Conservation (phyloP, 2,113 vertebrate species). For the Orthochromis malagaraziensis region DNA sequence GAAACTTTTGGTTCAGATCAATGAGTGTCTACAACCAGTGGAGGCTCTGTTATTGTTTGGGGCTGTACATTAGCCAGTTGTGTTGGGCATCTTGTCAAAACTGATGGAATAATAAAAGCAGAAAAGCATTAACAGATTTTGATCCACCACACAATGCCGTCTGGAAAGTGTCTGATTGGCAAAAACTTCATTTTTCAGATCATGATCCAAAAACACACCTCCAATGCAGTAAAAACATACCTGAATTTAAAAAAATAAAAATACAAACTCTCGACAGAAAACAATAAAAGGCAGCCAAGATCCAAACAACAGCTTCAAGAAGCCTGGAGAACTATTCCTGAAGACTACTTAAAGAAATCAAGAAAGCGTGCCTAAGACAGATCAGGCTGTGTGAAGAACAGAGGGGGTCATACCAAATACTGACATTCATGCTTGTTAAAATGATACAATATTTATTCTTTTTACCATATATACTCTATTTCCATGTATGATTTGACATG, state of each 20-base stretch:
- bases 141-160: background rate
- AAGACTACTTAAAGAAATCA: background rate
- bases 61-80: background rate
- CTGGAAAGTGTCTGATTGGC: background rate
- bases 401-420: background rate
- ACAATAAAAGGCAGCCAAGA: background rate
- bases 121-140: background rate
- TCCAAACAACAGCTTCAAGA: background rate
- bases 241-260: background rate
- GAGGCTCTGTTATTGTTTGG: background rate
- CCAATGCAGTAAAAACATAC: background rate
- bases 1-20: background rate
- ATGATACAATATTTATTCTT: background rate
- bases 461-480: background rate
- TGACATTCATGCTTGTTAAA: background rate
- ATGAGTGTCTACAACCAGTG: background rate
- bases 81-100: background rate
- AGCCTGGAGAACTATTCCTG: background rate
- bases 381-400: background rate
- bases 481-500: background rate
- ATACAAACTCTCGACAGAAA: background rate
- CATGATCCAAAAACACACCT: background rate
- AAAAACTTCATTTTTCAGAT: background rate
- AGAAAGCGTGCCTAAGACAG: background rate
- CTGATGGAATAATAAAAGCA: background rate